Evolutionary conservation across 2,888 invertebrate genomes (phyloP).

Genomic region (Erannis defoliaria): DNA sequence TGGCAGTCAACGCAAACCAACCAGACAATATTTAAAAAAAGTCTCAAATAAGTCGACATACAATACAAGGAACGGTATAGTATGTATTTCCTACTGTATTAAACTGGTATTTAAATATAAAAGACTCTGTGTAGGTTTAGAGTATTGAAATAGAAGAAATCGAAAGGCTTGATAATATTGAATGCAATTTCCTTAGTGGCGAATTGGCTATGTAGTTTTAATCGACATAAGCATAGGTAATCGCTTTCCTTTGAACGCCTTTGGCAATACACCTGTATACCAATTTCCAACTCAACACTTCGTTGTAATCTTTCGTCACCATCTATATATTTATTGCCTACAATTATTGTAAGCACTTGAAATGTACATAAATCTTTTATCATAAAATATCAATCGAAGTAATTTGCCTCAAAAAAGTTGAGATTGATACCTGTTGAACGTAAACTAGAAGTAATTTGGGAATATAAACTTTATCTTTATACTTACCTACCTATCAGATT

Average conservation of each 20-base stretch:
- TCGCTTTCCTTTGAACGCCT: slow-evolving; percentile 21
- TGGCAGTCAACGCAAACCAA: no score
- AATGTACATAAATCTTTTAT: slow-evolving; percentile 11
- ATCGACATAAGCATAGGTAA: slow-evolving; percentile 9
- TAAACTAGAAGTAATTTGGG: slow-evolving; percentile 58
- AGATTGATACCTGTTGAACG: slow-evolving; percentile 59
- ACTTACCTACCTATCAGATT: slow-evolving; percentile 59
- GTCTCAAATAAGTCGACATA: no score
- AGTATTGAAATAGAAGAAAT: no score
- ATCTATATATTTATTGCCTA: background rate
- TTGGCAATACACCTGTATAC: slow-evolving; percentile 1
- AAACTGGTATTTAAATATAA: no score
- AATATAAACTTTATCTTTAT: slow-evolving; percentile 60
- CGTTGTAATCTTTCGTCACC: background rate
- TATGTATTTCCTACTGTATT: no score
- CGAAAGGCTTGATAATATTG: no score
- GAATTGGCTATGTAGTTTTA: slow-evolving; percentile 16
- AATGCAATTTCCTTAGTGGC: slow-evolving; percentile 24
- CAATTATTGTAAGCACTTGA: slow-evolving; percentile 1
- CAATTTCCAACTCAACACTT: background rate
- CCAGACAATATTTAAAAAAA: no score
- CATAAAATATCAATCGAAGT: slow-evolving; percentile 6
- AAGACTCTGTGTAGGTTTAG: no score
- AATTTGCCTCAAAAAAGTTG: slow-evolving; percentile 35
- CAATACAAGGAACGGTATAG: no score